Conservation (phyloP, 2,888 invertebrate species). For the Mellilla xanthometata region DNA sequence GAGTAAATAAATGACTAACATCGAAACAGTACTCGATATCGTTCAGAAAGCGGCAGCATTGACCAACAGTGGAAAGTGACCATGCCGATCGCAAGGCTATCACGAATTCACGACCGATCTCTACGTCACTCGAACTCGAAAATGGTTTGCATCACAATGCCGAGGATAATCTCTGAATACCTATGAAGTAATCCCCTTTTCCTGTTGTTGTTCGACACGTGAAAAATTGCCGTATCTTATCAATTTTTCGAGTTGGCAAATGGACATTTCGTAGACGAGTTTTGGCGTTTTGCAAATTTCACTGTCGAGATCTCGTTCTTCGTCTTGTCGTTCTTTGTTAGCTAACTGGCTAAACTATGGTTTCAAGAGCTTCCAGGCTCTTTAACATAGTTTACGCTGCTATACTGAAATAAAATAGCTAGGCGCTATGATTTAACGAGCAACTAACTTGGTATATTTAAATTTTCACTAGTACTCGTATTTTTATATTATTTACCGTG, state of each 20-base stretch:
- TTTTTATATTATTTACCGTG: no score
- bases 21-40: no score
- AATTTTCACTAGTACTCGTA: no score
- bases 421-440: no score
- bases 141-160: slow-evolving; percentile 57
- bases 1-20: not conserved
- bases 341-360: no score
- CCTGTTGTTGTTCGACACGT: slow-evolving; percentile 33
- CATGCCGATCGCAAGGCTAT: slow-evolving; percentile 27
- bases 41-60: slow-evolving; percentile 20
- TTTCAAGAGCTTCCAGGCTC: no score
- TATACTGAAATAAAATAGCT: no score
- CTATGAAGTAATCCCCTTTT: slow-evolving; percentile 51
- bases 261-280: not conserved
- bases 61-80: slow-evolving; percentile 33
- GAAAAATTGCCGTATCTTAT: slow-evolving; percentile 45
- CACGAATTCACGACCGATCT: slow-evolving; percentile 44
- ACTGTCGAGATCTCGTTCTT: no score
- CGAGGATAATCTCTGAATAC: slow-evolving; percentile 46
- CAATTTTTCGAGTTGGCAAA: slow-evolving; percentile 30
- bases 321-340: no score
- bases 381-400: no score
- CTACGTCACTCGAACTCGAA: slow-evolving; percentile 34
- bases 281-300: no score
- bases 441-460: no score